Percentiles rank a stretch among this genome's conserved stretches.
These are phyloP conservation scores for Bufo gargarizans DNA, from an alignment of 2,113 vertebrate genomes.

Conservation along the genomic window DNA sequence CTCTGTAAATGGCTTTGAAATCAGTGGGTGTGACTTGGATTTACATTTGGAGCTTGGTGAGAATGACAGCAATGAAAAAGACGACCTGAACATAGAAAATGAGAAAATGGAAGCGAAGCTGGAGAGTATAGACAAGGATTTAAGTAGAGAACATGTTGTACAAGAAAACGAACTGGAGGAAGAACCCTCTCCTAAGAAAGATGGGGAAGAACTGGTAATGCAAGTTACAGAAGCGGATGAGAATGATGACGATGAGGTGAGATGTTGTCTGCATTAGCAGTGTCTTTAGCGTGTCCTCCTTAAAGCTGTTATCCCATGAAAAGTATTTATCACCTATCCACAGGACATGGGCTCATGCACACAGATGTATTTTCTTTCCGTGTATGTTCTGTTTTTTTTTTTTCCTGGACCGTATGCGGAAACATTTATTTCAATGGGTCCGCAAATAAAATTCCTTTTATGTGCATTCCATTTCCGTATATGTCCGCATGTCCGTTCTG, in stretches of 20 bases:
- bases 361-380: too few species aligned
- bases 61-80: neutral
- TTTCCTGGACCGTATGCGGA: too few species aligned
- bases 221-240: neutral
- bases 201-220: neutral
- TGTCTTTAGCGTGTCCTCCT: too few species aligned
- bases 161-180: neutral
- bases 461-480: too few species aligned
- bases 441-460: too few species aligned
- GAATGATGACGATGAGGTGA: constrained; percentile 11
- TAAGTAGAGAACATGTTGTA: neutral
- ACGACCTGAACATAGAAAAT: neutral
- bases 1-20: constrained; percentile 85
- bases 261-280: neutral
- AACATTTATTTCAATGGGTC: too few species aligned
- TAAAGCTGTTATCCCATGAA: too few species aligned
- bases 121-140: neutral
- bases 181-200: neutral
- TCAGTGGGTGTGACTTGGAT: constrained; percentile 89
- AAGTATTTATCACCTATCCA: too few species aligned
- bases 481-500: too few species aligned
- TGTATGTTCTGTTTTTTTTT: too few species aligned
- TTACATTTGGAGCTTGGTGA: constrained; percentile 85
- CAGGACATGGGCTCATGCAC: too few species aligned
- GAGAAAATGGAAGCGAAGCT: neutral